Evolutionary conservation across 2,113 vertebrate species (phyloP).

Genomic region (Lipophrys pholis): DNA sequence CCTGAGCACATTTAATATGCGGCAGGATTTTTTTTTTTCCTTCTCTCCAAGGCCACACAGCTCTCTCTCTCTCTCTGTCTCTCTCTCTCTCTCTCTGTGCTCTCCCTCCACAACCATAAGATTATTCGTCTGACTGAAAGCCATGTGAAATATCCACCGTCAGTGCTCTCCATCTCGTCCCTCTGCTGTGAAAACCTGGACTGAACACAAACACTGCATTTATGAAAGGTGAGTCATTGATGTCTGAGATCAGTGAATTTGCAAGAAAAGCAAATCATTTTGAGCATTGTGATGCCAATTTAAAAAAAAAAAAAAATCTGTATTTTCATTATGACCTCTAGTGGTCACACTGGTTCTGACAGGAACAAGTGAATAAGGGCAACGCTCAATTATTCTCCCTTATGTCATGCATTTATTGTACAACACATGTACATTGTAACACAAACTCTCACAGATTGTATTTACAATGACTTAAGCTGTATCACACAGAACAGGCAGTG

Average conservation of each 20-base stretch:
- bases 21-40: conserved; percentile 39
- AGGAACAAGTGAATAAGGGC: too few relatives aligned
- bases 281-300: background rate
- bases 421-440: too few relatives aligned
- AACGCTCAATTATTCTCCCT: too few relatives aligned
- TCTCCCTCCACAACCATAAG: conserved; percentile 27
- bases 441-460: too few relatives aligned
- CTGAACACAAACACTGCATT: conserved; percentile 35
- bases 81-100: too few relatives aligned
- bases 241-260: background rate
- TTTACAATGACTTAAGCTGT: too few relatives aligned
- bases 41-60: conserved; percentile 43
- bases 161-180: conserved; percentile 1
- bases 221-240: conserved; percentile 48
- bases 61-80: background rate
- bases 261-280: background rate
- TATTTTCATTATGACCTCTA: too few relatives aligned
- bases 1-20: conserved; percentile 72
- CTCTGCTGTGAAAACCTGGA: conserved; percentile 8
- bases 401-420: too few relatives aligned
- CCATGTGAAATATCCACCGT: conserved; percentile 51
- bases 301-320: too few relatives aligned
- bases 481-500: too few relatives aligned
- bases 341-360: too few relatives aligned
- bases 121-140: conserved; percentile 66